These are phyloP conservation scores for Pygocentrus nattereri DNA, from an alignment of 2,797 vertebrate species.

Conservation along the genomic window DNA sequence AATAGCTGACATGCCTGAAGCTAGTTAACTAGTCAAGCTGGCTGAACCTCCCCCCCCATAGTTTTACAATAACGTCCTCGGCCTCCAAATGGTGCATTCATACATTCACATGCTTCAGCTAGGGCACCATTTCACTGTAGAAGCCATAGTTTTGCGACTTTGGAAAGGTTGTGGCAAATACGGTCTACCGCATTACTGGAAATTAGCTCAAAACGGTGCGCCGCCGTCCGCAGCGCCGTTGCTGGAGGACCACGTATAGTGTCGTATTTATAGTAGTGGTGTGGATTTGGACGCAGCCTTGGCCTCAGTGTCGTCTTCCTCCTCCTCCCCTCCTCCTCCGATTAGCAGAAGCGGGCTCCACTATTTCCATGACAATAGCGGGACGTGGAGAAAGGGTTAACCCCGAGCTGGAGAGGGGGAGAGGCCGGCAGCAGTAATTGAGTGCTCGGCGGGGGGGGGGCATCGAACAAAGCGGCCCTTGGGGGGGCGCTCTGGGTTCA, in stretches of 20 bases:
- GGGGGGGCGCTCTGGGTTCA: conserved; percentile 77
- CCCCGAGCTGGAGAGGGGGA: conserved; percentile 69
- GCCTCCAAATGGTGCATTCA: background rate
- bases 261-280: background rate
- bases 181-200: too few species aligned
- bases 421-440: conserved; percentile 82
- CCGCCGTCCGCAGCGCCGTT: background rate
- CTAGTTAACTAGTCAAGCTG: background rate
- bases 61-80: background rate
- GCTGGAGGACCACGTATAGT: background rate
- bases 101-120: background rate
- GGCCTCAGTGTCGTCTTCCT: conserved; percentile 2
- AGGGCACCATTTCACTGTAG: background rate
- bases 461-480: conserved; percentile 80
- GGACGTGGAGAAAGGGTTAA: conserved; percentile 84
- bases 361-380: conserved; percentile 84
- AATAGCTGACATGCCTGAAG: background rate
- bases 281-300: background rate
- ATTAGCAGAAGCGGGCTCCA: conserved; percentile 78
- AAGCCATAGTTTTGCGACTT: background rate
- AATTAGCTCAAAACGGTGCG: too few species aligned
- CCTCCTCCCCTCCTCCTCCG: conserved; percentile 78
- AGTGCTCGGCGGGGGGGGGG: conserved; percentile 80
- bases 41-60: background rate
- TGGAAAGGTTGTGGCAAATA: too few species aligned